phyloP scores from a whole-genome alignment of 2,797 vertebrate genomes.

The Centropyge bicolor region DNA sequence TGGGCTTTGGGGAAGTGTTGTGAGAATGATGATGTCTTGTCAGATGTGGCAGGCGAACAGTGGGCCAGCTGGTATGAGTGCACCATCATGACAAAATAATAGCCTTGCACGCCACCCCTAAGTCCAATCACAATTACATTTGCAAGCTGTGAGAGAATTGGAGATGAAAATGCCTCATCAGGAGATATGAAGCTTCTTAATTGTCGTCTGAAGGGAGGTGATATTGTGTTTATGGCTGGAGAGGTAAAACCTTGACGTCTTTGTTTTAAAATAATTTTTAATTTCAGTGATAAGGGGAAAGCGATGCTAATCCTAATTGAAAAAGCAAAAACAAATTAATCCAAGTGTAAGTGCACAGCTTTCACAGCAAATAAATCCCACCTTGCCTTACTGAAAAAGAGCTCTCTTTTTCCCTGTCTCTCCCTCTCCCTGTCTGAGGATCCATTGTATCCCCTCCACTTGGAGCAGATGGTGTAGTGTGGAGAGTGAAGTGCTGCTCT shows the following conservation, averaged over 20 bases:
- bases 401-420: slow-evolving; percentile 50
- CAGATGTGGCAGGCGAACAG: slow-evolving; percentile 81
- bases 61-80: slow-evolving; percentile 84
- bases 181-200: slow-evolving; percentile 81
- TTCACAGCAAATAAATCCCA: slow-evolving; percentile 64
- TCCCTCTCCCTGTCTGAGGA: slow-evolving; percentile 72
- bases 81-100: slow-evolving; percentile 86
- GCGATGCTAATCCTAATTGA: slow-evolving; percentile 63
- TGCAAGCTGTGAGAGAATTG: slow-evolving; percentile 86
- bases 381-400: slow-evolving; percentile 65
- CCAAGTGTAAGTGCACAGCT: slow-evolving; percentile 59
- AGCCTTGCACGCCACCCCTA: slow-evolving; percentile 81
- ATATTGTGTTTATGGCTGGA: slow-evolving; percentile 65
- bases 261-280: slow-evolving; percentile 66
- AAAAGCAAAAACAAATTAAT: slow-evolving; percentile 73
- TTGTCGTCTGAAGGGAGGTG: slow-evolving; percentile 75
- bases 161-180: slow-evolving; percentile 83
- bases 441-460: slow-evolving; percentile 83
- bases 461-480: slow-evolving; percentile 95
- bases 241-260: slow-evolving; percentile 58
- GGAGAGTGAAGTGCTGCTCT: slow-evolving; percentile 91
- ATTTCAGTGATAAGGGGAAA: slow-evolving; percentile 59
- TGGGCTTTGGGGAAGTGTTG: slow-evolving; percentile 87
- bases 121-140: slow-evolving; percentile 88
- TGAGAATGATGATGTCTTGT: slow-evolving; percentile 85